These are phyloP conservation scores for Bombus superbus DNA, from an alignment of 1,140 invertebrate species.

Conservation along the genomic window DNA sequence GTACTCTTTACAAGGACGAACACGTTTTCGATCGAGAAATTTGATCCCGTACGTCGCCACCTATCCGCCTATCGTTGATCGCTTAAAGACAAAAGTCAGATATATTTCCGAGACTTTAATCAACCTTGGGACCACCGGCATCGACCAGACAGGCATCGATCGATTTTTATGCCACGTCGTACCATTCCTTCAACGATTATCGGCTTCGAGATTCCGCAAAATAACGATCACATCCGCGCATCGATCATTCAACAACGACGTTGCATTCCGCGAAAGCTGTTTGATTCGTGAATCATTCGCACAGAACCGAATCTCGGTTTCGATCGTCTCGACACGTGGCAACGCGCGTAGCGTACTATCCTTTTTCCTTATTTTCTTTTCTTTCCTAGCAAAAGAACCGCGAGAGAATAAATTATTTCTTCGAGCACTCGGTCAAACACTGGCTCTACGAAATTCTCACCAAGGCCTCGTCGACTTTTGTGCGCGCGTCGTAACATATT, in stretches of 20 bases:
- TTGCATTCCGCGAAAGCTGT: not conserved
- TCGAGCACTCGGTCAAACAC: not conserved
- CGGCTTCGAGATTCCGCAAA: not conserved
- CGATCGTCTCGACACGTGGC: not conserved
- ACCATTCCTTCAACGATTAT: too few relatives aligned
- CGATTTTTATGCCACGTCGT: too few relatives aligned
- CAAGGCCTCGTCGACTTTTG: constrained; percentile 45
- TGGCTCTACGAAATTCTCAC: constrained; percentile 4
- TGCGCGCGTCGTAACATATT: constrained; percentile 13
- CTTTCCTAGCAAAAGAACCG: not conserved
- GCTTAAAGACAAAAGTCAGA: not conserved
- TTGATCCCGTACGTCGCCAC: too few relatives aligned
- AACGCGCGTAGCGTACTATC: not conserved
- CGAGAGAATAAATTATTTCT: constrained; percentile 22
- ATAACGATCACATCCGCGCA: not conserved
- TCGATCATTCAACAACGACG: not conserved
- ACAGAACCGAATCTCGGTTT: not conserved
- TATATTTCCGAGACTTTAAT: not conserved
- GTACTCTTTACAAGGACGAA: not conserved
- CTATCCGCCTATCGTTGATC: not conserved
- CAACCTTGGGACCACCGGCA: too few relatives aligned
- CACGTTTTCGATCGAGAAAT: not conserved
- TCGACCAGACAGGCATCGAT: not conserved
- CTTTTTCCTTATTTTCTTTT: not conserved
- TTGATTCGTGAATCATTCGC: not conserved